Conservation (phyloP, 2,113 vertebrate genomes). For the Pterocles gutturalis region DNA sequence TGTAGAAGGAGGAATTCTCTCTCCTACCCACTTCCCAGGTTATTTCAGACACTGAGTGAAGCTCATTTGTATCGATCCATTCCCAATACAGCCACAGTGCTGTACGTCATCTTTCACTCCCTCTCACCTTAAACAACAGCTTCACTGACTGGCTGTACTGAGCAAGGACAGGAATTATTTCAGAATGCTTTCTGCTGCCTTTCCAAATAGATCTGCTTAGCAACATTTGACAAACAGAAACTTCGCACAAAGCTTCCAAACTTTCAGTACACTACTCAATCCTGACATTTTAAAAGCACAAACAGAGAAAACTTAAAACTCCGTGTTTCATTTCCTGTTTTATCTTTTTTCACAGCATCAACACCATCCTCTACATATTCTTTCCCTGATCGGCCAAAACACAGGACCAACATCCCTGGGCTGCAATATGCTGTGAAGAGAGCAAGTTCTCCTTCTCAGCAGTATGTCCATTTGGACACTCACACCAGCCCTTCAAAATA, state of each 20-base stretch:
- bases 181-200: rapidly evolving
- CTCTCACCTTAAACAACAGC: not conserved
- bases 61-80: rapidly evolving
- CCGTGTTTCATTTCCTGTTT: not conserved
- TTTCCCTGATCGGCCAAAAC: not conserved
- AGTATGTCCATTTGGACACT: not conserved
- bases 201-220: not conserved
- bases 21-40: not conserved
- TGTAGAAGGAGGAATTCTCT: not conserved
- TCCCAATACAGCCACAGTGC: rapidly evolving
- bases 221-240: not conserved
- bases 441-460: not conserved
- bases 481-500: not conserved
- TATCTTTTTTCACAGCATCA: not conserved
- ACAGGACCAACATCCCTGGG: not conserved
- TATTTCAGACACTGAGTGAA: not conserved
- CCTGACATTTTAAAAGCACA: not conserved
- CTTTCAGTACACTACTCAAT: not conserved
- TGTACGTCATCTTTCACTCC: not conserved
- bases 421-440: not conserved
- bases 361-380: not conserved
- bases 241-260: not conserved
- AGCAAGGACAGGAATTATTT: not conserved
- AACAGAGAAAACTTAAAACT: not conserved
- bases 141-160: not conserved